phyloP scores from a whole-genome alignment of 53 echinoderm and acorn worm genomes.

The Zoroaster sp. region DNA sequence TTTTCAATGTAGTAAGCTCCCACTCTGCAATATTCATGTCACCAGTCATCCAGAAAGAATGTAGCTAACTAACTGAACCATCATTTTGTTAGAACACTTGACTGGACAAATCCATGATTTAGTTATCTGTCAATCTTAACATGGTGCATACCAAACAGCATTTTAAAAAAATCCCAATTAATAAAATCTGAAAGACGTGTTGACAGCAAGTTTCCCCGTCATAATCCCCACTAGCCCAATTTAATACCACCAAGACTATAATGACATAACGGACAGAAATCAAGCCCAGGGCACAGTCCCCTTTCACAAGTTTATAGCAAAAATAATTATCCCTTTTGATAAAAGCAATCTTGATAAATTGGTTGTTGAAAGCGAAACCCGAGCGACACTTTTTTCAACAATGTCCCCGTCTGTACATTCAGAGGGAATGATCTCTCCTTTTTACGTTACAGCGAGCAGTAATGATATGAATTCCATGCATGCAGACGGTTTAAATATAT shows the following conservation, averaged over 20 bases:
- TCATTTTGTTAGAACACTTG: not conserved
- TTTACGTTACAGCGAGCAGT: constrained; percentile 14
- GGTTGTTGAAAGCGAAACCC: not conserved
- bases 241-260: not conserved
- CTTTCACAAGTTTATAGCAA: not conserved
- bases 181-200: too few relatives aligned
- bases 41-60: too few relatives aligned
- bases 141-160: too few relatives aligned
- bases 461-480: constrained; percentile 43
- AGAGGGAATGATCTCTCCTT: not conserved
- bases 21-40: too few relatives aligned
- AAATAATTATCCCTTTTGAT: not conserved
- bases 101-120: not conserved
- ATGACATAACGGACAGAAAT: not conserved
- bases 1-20: too few relatives aligned
- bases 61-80: too few relatives aligned
- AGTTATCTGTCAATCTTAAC: not conserved
- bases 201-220: too few relatives aligned
- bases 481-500: constrained; percentile 22
- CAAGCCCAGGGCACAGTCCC: not conserved
- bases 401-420: not conserved
- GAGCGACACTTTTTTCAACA: not conserved
- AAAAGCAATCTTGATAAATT: not conserved
- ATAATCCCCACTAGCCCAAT: not conserved
- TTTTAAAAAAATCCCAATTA: too few relatives aligned